phyloP scores from a whole-genome alignment of 2,113 vertebrate genomes.

The Alligator sinensis region DNA sequence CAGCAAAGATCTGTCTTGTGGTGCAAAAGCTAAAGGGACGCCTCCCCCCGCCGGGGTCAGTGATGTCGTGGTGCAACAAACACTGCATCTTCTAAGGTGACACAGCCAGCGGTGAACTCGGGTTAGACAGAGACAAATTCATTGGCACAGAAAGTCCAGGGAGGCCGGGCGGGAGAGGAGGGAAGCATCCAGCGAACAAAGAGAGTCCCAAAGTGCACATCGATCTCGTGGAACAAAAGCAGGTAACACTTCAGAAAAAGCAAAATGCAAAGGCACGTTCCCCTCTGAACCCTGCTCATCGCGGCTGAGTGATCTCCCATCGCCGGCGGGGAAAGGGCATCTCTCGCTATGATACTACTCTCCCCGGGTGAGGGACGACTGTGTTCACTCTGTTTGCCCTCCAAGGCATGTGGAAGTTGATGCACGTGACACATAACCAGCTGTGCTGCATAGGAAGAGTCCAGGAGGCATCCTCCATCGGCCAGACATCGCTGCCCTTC shows the following conservation, averaged over 20 bases:
- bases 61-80: slow-evolving; percentile 36
- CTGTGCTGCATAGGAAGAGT: not conserved
- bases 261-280: accelerated
- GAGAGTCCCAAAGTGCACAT: not conserved
- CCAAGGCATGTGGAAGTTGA: not conserved
- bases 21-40: slow-evolving; percentile 27
- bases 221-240: slow-evolving; percentile 1
- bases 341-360: not conserved
- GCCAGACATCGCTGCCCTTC: accelerated
- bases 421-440: not conserved
- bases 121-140: slow-evolving; percentile 40
- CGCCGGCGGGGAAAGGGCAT: not conserved
- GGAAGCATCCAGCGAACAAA: not conserved
- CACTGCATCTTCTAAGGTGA: slow-evolving; percentile 44
- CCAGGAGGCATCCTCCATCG: not conserved
- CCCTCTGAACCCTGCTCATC: accelerated
- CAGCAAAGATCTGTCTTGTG: slow-evolving; percentile 58
- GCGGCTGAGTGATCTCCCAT: accelerated
- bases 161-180: not conserved
- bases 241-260: not conserved
- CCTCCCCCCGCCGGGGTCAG: slow-evolving; percentile 1
- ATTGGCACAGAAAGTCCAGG: slow-evolving; percentile 6
- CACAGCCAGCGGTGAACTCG: not conserved
- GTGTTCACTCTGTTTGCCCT: not conserved
- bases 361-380: accelerated